Evolutionary conservation across 2,888 invertebrate species (phyloP).

Genomic region (Leucania comma): DNA sequence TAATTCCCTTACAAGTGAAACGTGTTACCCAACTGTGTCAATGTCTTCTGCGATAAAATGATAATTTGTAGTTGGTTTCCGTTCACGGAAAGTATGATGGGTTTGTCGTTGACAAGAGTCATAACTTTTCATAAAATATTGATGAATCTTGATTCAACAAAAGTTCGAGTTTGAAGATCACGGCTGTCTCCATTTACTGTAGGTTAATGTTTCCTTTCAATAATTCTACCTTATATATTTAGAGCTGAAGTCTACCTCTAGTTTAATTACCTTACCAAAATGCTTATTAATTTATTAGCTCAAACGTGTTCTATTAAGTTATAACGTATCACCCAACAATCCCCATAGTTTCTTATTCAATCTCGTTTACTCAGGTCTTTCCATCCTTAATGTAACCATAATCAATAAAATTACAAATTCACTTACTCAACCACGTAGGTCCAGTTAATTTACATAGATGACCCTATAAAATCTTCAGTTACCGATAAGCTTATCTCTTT

Average conservation of each 20-base stretch:
- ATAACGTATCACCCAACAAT: too few relatives aligned
- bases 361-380: too few relatives aligned
- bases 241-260: too few relatives aligned
- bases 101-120: conserved; percentile 17
- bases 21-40: conserved; percentile 61
- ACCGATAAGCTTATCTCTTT: conserved; percentile 33
- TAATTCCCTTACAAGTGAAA: conserved; percentile 46
- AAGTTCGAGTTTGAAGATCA: conserved; percentile 22
- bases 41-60: conserved; percentile 60
- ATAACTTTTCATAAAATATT: conserved; percentile 35
- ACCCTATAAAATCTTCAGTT: conserved; percentile 8
- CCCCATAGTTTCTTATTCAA: not conserved
- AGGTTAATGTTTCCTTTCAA: too few relatives aligned
- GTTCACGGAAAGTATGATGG: conserved; percentile 24
- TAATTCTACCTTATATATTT: too few relatives aligned
- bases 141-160: conserved; percentile 2
- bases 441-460: conserved; percentile 29
- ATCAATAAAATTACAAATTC: conserved; percentile 19
- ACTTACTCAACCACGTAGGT: conserved; percentile 8
- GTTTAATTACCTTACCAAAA: too few relatives aligned
- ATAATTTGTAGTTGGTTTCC: conserved; percentile 43
- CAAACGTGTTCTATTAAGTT: too few relatives aligned
- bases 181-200: not conserved
- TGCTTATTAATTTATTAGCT: too few relatives aligned
- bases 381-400: not conserved